Base-by-base conservation (phyloP, 2,888 invertebrate genomes). In the Eristalinus aeneus region DNA sequence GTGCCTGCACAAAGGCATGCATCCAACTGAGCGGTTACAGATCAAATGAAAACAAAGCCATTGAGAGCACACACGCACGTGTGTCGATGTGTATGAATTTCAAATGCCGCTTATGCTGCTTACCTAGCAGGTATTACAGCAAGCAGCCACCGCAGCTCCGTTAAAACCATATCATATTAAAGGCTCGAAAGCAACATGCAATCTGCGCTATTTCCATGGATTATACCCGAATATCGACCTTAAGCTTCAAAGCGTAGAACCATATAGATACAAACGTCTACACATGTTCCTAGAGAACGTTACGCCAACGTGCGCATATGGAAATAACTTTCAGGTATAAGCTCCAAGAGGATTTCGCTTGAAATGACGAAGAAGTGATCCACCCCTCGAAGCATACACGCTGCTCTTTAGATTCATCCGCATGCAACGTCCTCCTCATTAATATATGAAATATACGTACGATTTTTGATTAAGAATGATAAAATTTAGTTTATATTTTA, bases 271-370 rank as follows among this genome's bases (percentile, higher is more conserved):
- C n/a, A 31, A 27, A 53, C 23, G 53, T 53, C 27, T 46, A 16
- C 67, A 67, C 46, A 20, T 72, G 31, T 6, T 32, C n/a, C 34
- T 72, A 12, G 46, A 39, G 8, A 12, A 12, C 6, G 39, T 36
- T 36, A 71, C 46, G 12, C 16, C 31, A 11, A n/a, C n/a, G 46
- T 32, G 60, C 4, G 34, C 22, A 34, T 53, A 34, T 61, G 61
- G 34, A 72, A 72, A 72, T 53, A 63, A 53, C 61, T 72, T 32
- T 53, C 32, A 63, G 39, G 31, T 31, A 31, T 60, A 58, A 60
- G 60, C 39, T 39, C 31, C 39, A 71, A 60, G 60, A 60, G 71
- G 31, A 63, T 58, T 36, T 36, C 36, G 27, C 22, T 8, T 12
- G 31, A 10, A 34, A 22, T 9, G 22, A 20, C 12, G 58, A 10